These are phyloP conservation scores for Mesochorus sp. DNA, from an alignment of 2,888 invertebrate species.

Conservation along the genomic window DNA sequence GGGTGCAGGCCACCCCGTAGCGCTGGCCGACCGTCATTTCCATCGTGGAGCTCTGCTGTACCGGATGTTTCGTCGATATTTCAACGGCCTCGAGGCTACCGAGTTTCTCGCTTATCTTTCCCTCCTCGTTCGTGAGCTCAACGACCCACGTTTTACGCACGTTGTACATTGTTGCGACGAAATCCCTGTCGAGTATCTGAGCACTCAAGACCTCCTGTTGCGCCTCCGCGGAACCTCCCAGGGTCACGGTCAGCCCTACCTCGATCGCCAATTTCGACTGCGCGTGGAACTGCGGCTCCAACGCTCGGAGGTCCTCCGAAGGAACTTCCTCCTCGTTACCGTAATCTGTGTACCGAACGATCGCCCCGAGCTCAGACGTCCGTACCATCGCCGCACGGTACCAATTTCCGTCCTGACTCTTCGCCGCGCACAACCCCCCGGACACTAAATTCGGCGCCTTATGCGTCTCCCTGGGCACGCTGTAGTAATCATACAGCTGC, in stretches of 20 bases:
- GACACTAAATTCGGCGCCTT: conserved; percentile 78
- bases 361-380: conserved; percentile 81
- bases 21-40: conserved; percentile 70
- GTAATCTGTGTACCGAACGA: conserved; percentile 87
- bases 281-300: conserved; percentile 75
- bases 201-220: conserved; percentile 78
- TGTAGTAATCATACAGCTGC: conserved; percentile 85
- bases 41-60: conserved; percentile 67
- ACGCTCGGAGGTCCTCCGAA: conserved; percentile 80
- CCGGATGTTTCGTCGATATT: conserved; percentile 74
- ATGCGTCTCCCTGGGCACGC: conserved; percentile 82
- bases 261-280: conserved; percentile 76
- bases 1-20: conserved; percentile 85
- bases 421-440: conserved; percentile 85
- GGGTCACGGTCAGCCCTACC: conserved; percentile 72
- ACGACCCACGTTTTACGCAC: conserved; percentile 85
- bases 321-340: conserved; percentile 86
- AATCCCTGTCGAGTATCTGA: conserved; percentile 81
- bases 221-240: conserved; percentile 80
- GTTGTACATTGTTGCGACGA: conserved; percentile 84
- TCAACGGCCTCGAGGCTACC: conserved; percentile 72
- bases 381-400: conserved; percentile 86
- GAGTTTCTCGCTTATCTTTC: conserved; percentile 83
- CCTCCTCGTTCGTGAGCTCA: conserved; percentile 83
- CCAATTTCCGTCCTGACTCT: conserved; percentile 87